A percentile compares a stretch with the other conserved stretches of the same genome.
phyloP scores from a whole-genome alignment of 2,888 invertebrate genomes.

The Hemaris fuciformis region DNA sequence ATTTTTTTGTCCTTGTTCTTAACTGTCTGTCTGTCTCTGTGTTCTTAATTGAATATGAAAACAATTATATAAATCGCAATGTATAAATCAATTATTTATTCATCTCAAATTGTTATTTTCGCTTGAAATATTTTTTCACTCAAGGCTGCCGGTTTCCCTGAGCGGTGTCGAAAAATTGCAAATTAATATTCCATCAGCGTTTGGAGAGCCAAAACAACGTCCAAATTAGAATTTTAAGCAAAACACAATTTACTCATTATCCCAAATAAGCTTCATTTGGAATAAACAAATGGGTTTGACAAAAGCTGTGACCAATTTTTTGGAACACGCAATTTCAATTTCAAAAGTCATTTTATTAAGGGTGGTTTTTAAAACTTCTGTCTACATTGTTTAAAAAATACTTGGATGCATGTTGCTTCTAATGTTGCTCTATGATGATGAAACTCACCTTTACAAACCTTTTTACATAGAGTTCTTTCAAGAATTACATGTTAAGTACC shows the following conservation, averaged over 20 bases:
- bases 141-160: neutral
- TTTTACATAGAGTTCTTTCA: no score
- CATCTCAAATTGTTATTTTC: neutral
- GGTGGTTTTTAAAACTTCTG: no score
- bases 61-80: no score
- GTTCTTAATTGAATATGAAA: no score
- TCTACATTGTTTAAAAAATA: no score
- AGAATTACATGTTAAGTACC: no score
- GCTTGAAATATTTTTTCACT: neutral
- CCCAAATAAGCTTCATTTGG: neutral
- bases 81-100: no score
- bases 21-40: no score
- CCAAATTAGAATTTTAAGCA: conserved; percentile 4
- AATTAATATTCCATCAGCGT: conserved; percentile 9
- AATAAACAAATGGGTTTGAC: neutral
- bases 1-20: no score
- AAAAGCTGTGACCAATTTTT: neutral
- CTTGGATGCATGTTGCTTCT: no score
- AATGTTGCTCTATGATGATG: no score
- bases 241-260: conserved; percentile 9
- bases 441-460: no score
- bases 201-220: neutral
- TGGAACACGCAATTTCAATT: neutral
- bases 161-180: neutral
- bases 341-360: neutral